phyloP scores from a whole-genome alignment of 2,113 vertebrate species.

The Oenanthe melanoleuca region DNA sequence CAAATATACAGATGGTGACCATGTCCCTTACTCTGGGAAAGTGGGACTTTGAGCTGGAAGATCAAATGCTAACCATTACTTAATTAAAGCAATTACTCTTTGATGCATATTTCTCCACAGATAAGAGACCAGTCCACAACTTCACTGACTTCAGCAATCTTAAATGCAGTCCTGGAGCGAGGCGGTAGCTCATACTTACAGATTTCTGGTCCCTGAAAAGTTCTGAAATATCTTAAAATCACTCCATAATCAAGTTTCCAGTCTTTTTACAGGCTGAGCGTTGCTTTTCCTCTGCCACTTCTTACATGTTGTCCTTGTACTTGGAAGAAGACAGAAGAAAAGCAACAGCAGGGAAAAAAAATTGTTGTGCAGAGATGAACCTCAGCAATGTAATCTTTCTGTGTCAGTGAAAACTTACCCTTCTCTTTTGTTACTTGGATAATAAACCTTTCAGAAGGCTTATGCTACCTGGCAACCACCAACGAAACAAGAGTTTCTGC shows the following conservation, averaged over 20 bases:
- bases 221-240: not conserved
- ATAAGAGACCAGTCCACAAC: not conserved
- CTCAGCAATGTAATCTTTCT: constrained; percentile 37
- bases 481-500: constrained; percentile 17
- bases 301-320: not conserved
- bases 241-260: not conserved
- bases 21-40: not conserved
- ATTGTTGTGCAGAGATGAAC: not conserved
- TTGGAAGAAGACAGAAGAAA: not conserved
- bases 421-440: constrained; percentile 10
- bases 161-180: fast-evolving
- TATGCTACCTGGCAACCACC: constrained; percentile 57
- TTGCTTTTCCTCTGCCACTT: not conserved
- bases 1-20: not conserved
- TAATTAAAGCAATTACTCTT: not conserved
- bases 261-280: not conserved
- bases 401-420: constrained; percentile 38
- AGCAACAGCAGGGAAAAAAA: not conserved
- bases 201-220: not conserved
- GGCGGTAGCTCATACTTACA: not conserved
- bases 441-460: constrained; percentile 30
- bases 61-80: not conserved
- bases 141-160: not conserved
- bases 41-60: not conserved
- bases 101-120: not conserved